Percentiles rank a stretch among this genome's conserved stretches.
Evolutionary conservation across 2,797 vertebrate species (phyloP).

Genomic region (Myotis pilosus): DNA sequence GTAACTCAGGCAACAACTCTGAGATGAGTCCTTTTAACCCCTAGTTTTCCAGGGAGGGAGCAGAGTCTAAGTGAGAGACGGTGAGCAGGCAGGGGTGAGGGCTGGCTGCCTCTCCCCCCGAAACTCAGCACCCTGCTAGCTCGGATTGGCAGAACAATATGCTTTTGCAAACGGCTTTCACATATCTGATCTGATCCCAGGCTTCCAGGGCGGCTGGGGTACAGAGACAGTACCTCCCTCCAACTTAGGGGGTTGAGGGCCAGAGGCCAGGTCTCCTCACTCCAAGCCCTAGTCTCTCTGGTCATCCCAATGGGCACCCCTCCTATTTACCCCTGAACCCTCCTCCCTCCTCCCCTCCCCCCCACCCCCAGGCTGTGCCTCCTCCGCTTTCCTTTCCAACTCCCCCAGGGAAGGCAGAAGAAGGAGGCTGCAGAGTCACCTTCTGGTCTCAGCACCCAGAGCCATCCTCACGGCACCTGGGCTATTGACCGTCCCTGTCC

Average conservation of each 20-base stretch:
- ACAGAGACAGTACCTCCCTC: background rate
- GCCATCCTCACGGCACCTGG: background rate
- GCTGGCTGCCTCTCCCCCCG: background rate
- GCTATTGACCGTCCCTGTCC: no score
- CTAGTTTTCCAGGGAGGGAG: background rate
- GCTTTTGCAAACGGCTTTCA: background rate
- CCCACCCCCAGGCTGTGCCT: accelerated
- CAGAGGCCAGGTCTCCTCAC: background rate
- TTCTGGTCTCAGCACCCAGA: background rate
- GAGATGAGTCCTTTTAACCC: background rate
- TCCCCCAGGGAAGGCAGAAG: background rate
- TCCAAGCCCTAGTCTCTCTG: background rate
- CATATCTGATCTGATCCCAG: background rate
- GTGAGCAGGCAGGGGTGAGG: accelerated
- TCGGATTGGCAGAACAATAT: background rate
- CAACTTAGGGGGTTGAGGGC: background rate
- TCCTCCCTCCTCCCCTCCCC: accelerated
- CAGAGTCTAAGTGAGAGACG: background rate
- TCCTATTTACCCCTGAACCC: background rate
- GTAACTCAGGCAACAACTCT: background rate
- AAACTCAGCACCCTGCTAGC: background rate
- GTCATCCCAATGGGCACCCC: background rate
- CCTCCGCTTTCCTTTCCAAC: no score
- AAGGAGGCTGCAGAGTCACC: background rate
- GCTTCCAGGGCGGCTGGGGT: background rate